Percentiles rank a stretch among this genome's conserved stretches.
Evolutionary conservation across 2,888 invertebrate genomes (phyloP).

Genomic region (Athetis lepigone): DNA sequence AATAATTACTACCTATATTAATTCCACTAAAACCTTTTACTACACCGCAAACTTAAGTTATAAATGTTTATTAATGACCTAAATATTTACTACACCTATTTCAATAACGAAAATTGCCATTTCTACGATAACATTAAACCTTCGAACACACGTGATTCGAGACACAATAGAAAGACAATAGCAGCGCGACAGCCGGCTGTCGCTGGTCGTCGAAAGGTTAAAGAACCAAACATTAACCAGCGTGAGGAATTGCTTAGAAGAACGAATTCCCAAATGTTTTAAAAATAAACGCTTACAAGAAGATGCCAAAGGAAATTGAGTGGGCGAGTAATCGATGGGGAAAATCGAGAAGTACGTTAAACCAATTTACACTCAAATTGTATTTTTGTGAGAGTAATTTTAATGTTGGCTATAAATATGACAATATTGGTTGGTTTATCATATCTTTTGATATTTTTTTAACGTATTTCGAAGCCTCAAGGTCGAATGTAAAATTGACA

Average conservation of each 20-base stretch:
- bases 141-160: no score
- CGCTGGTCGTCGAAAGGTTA: no score
- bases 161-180: no score
- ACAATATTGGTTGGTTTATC: neutral
- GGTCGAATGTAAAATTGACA: no score
- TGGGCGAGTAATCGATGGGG: constrained; percentile 51
- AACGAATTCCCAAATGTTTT: neutral
- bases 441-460: no score
- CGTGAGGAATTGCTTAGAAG: neutral
- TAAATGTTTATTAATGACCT: neutral
- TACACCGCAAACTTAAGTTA: neutral
- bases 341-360: constrained; percentile 48
- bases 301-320: constrained; percentile 41
- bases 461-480: no score
- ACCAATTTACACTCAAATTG: constrained; percentile 39
- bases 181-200: no score
- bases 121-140: constrained; percentile 13
- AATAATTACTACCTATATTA: no score
- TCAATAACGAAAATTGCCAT: constrained; percentile 4
- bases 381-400: constrained; percentile 32
- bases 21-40: no score
- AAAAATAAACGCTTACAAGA: constrained; percentile 28
- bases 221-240: constrained; percentile 24
- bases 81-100: neutral
- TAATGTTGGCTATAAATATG: constrained; percentile 2